A percentile compares a stretch with the other conserved stretches of the same genome.
These are phyloP conservation scores for Malurus melanocephalus DNA, from an alignment of 2,113 vertebrate species.

Conservation along the genomic window DNA sequence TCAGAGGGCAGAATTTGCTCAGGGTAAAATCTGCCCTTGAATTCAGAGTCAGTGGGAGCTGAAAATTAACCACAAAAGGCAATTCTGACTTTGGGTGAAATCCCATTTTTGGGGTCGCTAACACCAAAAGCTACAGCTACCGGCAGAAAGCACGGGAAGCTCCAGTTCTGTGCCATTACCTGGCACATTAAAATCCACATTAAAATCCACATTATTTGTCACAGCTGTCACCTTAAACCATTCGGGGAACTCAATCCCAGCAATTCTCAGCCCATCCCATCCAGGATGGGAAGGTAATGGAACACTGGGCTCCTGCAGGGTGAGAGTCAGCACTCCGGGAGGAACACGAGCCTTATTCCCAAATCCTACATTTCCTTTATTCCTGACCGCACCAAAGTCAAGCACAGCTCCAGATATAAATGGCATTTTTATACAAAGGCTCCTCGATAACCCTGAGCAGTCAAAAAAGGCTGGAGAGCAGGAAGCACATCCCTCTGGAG, in stretches of 20 bases:
- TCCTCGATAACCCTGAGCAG: not conserved
- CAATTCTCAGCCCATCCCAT: not conserved
- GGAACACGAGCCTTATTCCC: not conserved
- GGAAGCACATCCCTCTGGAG: not conserved
- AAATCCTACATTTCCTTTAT: not conserved
- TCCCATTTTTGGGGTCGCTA: not conserved
- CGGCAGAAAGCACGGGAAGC: not conserved
- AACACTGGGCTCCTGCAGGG: not conserved
- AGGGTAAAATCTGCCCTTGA: not conserved
- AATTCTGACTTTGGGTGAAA: not conserved
- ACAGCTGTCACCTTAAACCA: not conserved
- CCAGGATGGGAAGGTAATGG: not conserved
- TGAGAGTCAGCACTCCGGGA: not conserved
- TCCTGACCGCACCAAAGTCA: not conserved
- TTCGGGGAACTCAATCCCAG: not conserved
- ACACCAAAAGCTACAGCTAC: not conserved
- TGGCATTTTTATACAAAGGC: not conserved
- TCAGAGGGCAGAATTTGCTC: not conserved
- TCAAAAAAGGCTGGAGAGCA: not conserved
- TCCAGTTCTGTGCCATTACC: not conserved
- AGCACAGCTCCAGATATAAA: not conserved
- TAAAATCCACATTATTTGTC: not conserved
- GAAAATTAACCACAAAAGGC: slow-evolving; percentile 10
- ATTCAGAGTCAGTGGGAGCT: not conserved
- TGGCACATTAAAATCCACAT: not conserved